A percentile compares a stretch with the other conserved stretches of the same genome.
Conservation (phyloP, 2,113 vertebrate species). For the Poeciliopsis occidentalis region DNA sequence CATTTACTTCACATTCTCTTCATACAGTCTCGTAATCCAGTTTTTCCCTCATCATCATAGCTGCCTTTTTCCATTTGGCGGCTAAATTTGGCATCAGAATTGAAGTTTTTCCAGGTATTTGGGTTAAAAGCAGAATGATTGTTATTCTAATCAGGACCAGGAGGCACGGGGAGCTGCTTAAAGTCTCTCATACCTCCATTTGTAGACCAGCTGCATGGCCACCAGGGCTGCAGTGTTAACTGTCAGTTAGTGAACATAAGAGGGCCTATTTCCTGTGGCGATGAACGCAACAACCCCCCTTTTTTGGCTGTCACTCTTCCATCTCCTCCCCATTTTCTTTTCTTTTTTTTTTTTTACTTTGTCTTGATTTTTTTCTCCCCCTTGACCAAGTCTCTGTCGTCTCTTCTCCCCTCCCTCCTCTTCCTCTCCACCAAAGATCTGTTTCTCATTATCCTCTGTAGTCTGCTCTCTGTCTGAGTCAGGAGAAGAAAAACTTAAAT, state of each 20-base stretch:
- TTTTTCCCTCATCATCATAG: not conserved
- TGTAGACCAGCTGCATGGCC: slow-evolving; percentile 35
- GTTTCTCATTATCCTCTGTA: slow-evolving; percentile 84
- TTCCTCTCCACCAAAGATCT: slow-evolving; percentile 72
- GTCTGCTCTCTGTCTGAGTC: slow-evolving; percentile 83
- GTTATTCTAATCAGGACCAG: slow-evolving; percentile 46
- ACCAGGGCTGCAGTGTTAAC: slow-evolving; percentile 50
- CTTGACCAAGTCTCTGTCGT: slow-evolving; percentile 35
- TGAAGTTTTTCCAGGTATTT: not conserved
- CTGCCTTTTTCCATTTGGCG: not conserved
- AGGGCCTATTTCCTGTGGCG: slow-evolving; percentile 70
- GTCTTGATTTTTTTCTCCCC: not conserved
- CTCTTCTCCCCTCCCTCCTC: slow-evolving; percentile 45
- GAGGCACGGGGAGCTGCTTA: slow-evolving; percentile 21
- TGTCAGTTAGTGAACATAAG: slow-evolving; percentile 56
- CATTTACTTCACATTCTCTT: slow-evolving; percentile 30
- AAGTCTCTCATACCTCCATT: not conserved
- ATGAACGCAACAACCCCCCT: slow-evolving; percentile 52
- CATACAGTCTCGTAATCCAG: not conserved
- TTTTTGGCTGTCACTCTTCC: slow-evolving; percentile 59
- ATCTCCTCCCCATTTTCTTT: slow-evolving; percentile 43
- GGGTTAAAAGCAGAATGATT: slow-evolving; percentile 15
- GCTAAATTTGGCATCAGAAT: not conserved
- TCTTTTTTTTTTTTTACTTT: slow-evolving; percentile 2
- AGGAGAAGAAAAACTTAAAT: slow-evolving; percentile 81